Evolutionary conservation across 2,888 invertebrate species (phyloP).

Genomic region (Empis stercorea): DNA sequence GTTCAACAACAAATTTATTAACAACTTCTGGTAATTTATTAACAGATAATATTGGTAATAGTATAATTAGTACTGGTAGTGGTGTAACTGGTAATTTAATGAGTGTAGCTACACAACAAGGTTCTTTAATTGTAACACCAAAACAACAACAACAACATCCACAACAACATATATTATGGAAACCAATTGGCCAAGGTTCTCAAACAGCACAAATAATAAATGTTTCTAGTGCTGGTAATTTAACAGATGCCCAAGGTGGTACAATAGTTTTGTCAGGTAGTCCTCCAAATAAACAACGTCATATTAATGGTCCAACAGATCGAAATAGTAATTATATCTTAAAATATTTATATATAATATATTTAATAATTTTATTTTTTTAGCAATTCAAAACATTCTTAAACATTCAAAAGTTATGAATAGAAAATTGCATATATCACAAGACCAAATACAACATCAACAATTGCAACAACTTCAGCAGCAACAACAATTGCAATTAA

Average conservation of each 20-base stretch:
- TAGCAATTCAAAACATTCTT: slow-evolving; percentile 24
- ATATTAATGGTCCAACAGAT: slow-evolving; percentile 30
- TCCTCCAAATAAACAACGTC: slow-evolving; percentile 18
- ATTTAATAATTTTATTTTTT: slow-evolving; percentile 5
- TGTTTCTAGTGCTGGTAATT: slow-evolving; percentile 6
- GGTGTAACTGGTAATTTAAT: slow-evolving; percentile 13
- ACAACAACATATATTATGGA: slow-evolving; percentile 28
- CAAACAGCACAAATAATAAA: slow-evolving; percentile 16
- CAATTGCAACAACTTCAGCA: slow-evolving; percentile 20
- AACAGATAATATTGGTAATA: slow-evolving; percentile 21
- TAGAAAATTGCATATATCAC: slow-evolving; percentile 25
- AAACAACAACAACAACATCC: slow-evolving; percentile 21
- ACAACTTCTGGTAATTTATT: slow-evolving; percentile 21
- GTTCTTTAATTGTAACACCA: slow-evolving; percentile 24
- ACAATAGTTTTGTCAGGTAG: slow-evolving; percentile 11
- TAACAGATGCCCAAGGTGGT: slow-evolving; percentile 5
- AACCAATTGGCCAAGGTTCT: slow-evolving; percentile 25
- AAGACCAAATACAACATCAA: too few species aligned
- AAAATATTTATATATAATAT: too few species aligned
- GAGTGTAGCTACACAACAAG: slow-evolving; percentile 8
- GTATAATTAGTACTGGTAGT: slow-evolving; percentile 24
- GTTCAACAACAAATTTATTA: slow-evolving; percentile 11
- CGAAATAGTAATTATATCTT: slow-evolving; percentile 23
- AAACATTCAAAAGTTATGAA: slow-evolving; percentile 14
- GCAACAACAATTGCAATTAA: slow-evolving; percentile 22